Percentiles rank a stretch among this genome's conserved stretches.
Conservation (phyloP, 1,140 invertebrate species). For the Bombus superbus region DNA sequence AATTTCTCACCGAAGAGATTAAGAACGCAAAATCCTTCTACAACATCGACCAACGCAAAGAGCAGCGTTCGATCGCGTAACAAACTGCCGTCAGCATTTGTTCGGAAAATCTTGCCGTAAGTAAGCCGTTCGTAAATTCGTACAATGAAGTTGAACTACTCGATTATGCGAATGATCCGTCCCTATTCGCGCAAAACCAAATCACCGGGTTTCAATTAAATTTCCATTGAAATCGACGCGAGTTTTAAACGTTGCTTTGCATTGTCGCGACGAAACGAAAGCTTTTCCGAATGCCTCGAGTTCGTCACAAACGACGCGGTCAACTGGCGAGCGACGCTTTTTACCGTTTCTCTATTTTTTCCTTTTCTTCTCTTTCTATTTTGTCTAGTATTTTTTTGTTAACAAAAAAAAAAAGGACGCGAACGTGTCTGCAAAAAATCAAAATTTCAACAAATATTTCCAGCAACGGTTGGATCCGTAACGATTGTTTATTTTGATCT, state of each 20-base stretch:
- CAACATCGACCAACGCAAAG: no score
- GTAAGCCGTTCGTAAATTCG: neutral
- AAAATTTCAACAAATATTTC: conserved; percentile 35
- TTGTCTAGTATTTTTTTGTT: neutral
- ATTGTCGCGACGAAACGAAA: conserved; percentile 10
- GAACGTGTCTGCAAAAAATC: conserved; percentile 16
- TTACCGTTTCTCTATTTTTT: neutral
- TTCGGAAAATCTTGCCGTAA: neutral
- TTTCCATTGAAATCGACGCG: neutral
- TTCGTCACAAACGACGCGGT: neutral
- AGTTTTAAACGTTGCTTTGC: neutral
- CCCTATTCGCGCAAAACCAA: neutral
- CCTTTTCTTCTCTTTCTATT: no score
- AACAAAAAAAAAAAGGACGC: neutral
- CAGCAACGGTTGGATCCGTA: conserved; percentile 1
- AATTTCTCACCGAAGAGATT: no score
- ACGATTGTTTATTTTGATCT: conserved; percentile 27
- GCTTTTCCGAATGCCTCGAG: conserved; percentile 10
- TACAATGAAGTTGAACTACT: neutral
- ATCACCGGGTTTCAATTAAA: conserved; percentile 10
- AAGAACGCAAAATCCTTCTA: no score
- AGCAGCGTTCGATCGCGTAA: neutral
- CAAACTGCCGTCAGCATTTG: neutral
- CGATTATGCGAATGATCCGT: neutral
- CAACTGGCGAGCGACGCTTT: neutral